Conservation (phyloP, 2,113 vertebrate species). For the Halichoeres trimaculatus region DNA sequence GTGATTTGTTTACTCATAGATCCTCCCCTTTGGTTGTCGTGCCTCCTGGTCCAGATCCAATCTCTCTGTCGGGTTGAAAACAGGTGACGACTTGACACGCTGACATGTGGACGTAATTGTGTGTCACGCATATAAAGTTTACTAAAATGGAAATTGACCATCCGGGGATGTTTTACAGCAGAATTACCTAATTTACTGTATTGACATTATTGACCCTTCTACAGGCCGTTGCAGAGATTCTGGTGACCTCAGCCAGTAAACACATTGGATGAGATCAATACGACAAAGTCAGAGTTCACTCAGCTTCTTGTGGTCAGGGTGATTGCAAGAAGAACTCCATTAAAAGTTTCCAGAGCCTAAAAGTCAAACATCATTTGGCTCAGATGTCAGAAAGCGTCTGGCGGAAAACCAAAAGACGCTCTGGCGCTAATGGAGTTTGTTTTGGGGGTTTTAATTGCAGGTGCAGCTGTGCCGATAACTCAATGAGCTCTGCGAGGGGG, state of each 20-base stretch:
- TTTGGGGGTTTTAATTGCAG: conserved; percentile 72
- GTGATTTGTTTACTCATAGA: conserved; percentile 73
- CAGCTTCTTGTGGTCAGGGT: conserved; percentile 70
- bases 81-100: conserved; percentile 68
- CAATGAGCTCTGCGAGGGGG: conserved; percentile 4
- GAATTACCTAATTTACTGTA: conserved; percentile 85
- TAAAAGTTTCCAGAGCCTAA: conserved; percentile 76
- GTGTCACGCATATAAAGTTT: conserved; percentile 80
- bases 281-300: conserved; percentile 81
- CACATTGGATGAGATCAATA: conserved; percentile 74
- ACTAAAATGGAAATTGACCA: conserved; percentile 79
- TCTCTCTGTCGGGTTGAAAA: conserved; percentile 37
- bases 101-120: conserved; percentile 73
- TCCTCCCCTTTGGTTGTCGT: conserved; percentile 58
- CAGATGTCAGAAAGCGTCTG: conserved; percentile 49
- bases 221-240: conserved; percentile 68
- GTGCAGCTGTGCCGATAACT: conserved; percentile 57
- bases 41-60: conserved; percentile 51
- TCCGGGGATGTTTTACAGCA: conserved; percentile 81
- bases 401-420: conserved; percentile 44
- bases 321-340: conserved; percentile 77
- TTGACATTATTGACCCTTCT: conserved; percentile 83
- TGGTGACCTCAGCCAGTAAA: conserved; percentile 80
- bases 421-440: conserved; percentile 67
- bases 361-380: conserved; percentile 82